Base-by-base conservation (phyloP, 1,140 invertebrate species). In the Bombus turneri region DNA sequence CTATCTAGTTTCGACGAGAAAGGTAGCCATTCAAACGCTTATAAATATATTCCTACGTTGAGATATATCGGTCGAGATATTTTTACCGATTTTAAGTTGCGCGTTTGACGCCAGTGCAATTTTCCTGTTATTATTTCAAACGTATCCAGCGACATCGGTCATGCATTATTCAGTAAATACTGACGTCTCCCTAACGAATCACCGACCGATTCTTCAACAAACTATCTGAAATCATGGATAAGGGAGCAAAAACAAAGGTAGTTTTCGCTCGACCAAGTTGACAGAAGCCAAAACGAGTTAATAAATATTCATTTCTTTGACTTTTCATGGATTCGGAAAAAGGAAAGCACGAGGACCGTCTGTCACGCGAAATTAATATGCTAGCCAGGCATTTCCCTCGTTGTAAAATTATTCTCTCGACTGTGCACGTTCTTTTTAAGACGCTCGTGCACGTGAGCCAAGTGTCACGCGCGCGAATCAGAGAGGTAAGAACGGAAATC, bases 291-390 rank as follows among this genome's bases (percentile, higher is more conserved):
- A 31, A 18, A 62, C 31, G 59, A 71, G 74, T 80, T 76, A 88
- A 86, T 59, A 86, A 88, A 81, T 86, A 78, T 73, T 77, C 12
- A 22, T 39, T 74, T 37, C 66, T 69, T 68, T 25, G 47, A 25
- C 37, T 59, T 53, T 43, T 15, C 9, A 4, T 25, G 31, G 66
- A 34, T 3, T 22, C 18, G 66, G 37, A 43, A 77, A 28, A 59
- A 85, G 37, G 62, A 66, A 47, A 25, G 13, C 22, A 62, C 62
- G 72, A 37, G 59, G 41, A 57, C 81, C 76, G 79, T 81, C 71
- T 81, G 83, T 91, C 91, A 83, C 88, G 88, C 87, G 83, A 88
- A 91, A 91, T 91, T 91, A 90, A 91, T 91, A 86, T 85, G 84
- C 83, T 81, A 72, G 83, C 74, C 85, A 71, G 78, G 76, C 85